Conservation (phyloP, 37 sponge, comb jelly and placozoan genomes). For the Haliclona indistincta region DNA sequence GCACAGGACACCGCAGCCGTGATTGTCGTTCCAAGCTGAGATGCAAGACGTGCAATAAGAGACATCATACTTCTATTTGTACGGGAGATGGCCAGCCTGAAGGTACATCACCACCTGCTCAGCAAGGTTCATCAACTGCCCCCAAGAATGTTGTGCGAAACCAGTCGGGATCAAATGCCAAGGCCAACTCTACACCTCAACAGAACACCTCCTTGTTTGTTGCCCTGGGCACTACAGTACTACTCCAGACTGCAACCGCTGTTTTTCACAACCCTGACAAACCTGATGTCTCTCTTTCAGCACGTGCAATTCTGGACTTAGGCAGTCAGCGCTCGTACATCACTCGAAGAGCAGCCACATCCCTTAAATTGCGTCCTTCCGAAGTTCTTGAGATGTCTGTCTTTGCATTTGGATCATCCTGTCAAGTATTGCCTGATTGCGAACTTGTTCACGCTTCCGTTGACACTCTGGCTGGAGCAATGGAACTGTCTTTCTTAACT, state of each 20-base stretch:
- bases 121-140: too few relatives aligned
- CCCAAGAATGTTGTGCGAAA: too few relatives aligned
- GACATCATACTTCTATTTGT: too few relatives aligned
- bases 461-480: neutral
- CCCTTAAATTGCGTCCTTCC: neutral
- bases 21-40: too few relatives aligned
- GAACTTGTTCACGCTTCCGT: conserved; percentile 3
- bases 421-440: neutral
- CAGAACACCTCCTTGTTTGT: too few relatives aligned
- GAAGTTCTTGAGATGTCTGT: neutral
- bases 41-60: too few relatives aligned
- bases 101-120: too few relatives aligned
- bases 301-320: conserved; percentile 14
- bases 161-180: too few relatives aligned
- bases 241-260: conserved; percentile 25
- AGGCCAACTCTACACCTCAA: too few relatives aligned
- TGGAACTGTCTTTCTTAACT: neutral
- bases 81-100: too few relatives aligned
- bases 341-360: neutral
- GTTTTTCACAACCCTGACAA: conserved; percentile 3
- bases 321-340: conserved; percentile 22
- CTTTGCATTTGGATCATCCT: conserved; percentile 8
- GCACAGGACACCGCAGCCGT: too few relatives aligned
- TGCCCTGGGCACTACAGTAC: too few relatives aligned
- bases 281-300: neutral